Conservation (phyloP, 2,797 vertebrate genomes). For the Geotrypetes seraphini region DNA sequence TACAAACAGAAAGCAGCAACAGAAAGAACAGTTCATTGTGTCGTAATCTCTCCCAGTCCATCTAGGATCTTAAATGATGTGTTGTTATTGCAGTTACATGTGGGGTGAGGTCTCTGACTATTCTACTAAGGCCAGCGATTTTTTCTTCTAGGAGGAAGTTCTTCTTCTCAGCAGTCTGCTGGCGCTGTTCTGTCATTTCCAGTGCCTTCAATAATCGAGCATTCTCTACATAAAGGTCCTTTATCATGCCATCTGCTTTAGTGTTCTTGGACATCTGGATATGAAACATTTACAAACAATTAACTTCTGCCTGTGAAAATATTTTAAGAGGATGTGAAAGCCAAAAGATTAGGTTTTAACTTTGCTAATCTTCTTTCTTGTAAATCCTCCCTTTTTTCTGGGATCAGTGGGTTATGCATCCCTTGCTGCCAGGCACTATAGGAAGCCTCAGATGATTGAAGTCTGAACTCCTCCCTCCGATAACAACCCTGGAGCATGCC, state of each 20-base stretch:
- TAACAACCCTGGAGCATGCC: no score
- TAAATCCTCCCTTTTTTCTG: no score
- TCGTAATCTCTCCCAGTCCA: neutral
- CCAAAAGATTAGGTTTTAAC: no score
- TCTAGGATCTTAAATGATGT: conserved; percentile 39
- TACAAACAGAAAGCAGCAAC: no score
- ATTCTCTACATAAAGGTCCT: conserved; percentile 84
- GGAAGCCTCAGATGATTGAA: no score
- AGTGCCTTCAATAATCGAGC: conserved; percentile 76
- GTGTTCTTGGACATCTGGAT: conserved; percentile 71
- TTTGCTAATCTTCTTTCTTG: no score
- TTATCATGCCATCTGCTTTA: conserved; percentile 72
- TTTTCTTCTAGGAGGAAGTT: conserved; percentile 90
- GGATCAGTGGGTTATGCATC: no score
- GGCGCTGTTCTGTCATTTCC: conserved; percentile 74
- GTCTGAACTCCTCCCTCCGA: no score
- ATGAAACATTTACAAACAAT: neutral
- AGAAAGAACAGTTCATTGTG: no score
- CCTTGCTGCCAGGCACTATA: no score
- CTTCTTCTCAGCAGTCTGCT: conserved; percentile 79
- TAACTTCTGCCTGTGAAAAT: no score
- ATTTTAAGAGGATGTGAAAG: no score
- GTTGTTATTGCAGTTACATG: conserved; percentile 30
- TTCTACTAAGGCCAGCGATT: conserved; percentile 81
- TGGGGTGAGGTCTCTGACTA: conserved; percentile 74